Evolutionary conservation across 2,113 vertebrate genomes (phyloP).

Genomic region (Labrus mixtus): DNA sequence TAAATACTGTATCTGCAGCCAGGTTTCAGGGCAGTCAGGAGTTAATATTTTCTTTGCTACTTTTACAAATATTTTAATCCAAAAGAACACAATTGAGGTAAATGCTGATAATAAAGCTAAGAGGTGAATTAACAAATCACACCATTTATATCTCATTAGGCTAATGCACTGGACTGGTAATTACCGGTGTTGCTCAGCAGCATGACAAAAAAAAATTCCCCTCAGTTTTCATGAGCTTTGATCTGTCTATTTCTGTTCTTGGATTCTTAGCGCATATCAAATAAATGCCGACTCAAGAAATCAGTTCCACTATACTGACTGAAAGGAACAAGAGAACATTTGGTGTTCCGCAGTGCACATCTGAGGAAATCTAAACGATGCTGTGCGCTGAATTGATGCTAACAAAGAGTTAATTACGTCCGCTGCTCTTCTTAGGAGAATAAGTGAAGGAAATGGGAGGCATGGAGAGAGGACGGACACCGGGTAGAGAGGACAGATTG

Average conservation of each 20-base stretch:
- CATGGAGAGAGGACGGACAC: neutral
- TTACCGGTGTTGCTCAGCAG: neutral
- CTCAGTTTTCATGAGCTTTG: no score
- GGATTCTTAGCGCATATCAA: neutral
- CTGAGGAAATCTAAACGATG: neutral
- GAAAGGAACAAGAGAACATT: slow-evolving; percentile 34
- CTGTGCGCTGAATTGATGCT: slow-evolving; percentile 11
- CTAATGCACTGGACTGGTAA: neutral
- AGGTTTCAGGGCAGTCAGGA: neutral
- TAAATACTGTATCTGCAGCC: neutral
- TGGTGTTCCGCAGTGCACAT: neutral
- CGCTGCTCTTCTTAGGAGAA: neutral
- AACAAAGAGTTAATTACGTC: slow-evolving; percentile 14
- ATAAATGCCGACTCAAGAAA: neutral
- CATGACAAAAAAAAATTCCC: no score
- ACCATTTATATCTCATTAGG: neutral
- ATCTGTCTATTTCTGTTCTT: no score
- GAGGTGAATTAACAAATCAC: neutral
- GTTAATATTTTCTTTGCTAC: neutral
- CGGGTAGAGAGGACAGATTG: neutral
- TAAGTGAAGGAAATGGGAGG: neutral
- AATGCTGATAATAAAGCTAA: neutral
- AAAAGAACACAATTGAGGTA: neutral
- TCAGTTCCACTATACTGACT: neutral
- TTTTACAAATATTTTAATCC: neutral